These are phyloP conservation scores for Glandiceps talaboti DNA, from an alignment of 53 echinoderm and acorn worm genomes.

Conservation along the genomic window DNA sequence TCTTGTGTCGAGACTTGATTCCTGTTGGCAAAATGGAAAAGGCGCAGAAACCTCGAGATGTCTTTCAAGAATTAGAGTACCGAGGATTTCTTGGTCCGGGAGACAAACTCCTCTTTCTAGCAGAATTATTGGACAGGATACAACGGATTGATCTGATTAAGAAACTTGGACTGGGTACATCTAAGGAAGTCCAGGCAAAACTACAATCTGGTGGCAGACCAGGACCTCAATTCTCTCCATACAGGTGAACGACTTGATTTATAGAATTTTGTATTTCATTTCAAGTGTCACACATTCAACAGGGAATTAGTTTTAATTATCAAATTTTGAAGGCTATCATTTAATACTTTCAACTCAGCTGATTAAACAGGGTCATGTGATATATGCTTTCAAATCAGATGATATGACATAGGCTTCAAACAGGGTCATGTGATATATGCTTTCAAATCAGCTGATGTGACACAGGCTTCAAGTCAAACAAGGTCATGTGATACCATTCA, in stretches of 20 bases:
- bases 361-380: too few relatives aligned
- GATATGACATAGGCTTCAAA: background rate
- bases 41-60: background rate
- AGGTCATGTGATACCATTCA: background rate
- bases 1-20: conserved; percentile 32
- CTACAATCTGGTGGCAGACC: background rate
- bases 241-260: too few relatives aligned
- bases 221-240: background rate
- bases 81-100: background rate
- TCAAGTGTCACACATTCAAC: too few relatives aligned
- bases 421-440: background rate
- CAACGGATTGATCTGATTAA: background rate
- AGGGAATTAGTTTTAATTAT: too few relatives aligned
- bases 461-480: background rate
- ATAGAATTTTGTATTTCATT: too few relatives aligned
- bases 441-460: background rate
- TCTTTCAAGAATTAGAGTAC: background rate
- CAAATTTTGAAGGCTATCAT: too few relatives aligned
- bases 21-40: conserved; percentile 5
- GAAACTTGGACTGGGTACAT: background rate
- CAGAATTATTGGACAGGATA: background rate
- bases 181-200: background rate
- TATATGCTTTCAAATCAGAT: too few relatives aligned
- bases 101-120: background rate
- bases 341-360: too few relatives aligned